Conservation (phyloP, 2,888 invertebrate genomes). For the Dolichopus griseipennis region DNA sequence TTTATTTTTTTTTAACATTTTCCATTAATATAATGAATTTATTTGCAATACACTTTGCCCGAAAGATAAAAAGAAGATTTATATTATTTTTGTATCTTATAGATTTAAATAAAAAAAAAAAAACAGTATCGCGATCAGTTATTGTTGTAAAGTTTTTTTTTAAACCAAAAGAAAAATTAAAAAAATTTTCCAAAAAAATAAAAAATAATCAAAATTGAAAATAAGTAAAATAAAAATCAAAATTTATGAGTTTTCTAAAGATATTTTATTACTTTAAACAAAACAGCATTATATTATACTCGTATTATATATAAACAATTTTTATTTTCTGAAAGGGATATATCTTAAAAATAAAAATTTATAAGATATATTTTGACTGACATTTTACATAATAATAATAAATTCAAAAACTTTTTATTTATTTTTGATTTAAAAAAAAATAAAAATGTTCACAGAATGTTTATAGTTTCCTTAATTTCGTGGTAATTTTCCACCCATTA, state of each 20-base stretch:
- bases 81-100: background rate
- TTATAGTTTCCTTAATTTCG: background rate
- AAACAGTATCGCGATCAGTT: background rate
- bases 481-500: background rate
- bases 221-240: background rate
- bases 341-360: background rate
- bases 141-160: background rate
- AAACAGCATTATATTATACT: background rate
- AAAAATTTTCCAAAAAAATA: background rate
- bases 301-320: too few species aligned
- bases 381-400: background rate
- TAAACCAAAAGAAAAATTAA: background rate
- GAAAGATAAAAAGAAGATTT: background rate
- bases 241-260: slow-evolving; percentile 1
- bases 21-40: slow-evolving; percentile 3
- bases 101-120: background rate
- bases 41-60: background rate
- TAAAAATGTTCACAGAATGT: background rate
- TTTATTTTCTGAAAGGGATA: background rate
- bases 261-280: background rate
- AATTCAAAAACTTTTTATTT: background rate
- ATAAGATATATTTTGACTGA: background rate
- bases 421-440: background rate
- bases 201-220: background rate
- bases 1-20: background rate